Evolutionary conservation across 2,888 invertebrate genomes (phyloP).

Genomic region (Microplitis deprimator): DNA sequence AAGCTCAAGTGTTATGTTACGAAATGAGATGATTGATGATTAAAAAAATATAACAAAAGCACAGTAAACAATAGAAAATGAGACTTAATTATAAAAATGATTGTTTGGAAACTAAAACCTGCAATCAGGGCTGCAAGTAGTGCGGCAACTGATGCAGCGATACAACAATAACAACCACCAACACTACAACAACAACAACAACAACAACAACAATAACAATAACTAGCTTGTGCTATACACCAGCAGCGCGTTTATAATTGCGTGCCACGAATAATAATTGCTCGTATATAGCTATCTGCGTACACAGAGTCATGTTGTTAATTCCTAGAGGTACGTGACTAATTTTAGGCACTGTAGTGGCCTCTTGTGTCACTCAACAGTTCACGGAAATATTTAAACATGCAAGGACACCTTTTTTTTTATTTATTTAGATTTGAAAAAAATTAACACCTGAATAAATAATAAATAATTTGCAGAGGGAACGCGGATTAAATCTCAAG

Average conservation of each 20-base stretch:
- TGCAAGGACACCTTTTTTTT: background rate
- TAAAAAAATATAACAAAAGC: slow-evolving; percentile 37
- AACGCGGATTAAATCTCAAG: too few species aligned
- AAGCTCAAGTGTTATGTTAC: background rate
- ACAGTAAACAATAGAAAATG: slow-evolving; percentile 61
- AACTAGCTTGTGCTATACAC: background rate
- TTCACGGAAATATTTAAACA: slow-evolving; percentile 12
- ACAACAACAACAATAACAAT: background rate
- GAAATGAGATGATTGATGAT: background rate
- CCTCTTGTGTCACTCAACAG: slow-evolving; percentile 6
- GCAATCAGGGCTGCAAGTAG: slow-evolving; percentile 54
- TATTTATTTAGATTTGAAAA: background rate
- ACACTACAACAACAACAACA: background rate
- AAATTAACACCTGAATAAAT: background rate
- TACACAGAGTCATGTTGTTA: background rate
- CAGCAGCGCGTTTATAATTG: slow-evolving; percentile 61
- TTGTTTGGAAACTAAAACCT: slow-evolving; percentile 64
- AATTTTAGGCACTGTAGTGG: slow-evolving; percentile 23
- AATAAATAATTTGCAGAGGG: background rate
- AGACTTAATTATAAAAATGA: slow-evolving; percentile 68
- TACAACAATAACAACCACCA: slow-evolving; percentile 1
- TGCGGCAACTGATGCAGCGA: slow-evolving; percentile 59
- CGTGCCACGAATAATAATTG: slow-evolving; percentile 68
- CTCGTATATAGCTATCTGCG: slow-evolving; percentile 41
- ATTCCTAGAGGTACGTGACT: slow-evolving; percentile 25